A percentile compares a stretch with the other conserved stretches of the same genome.
phyloP scores from a whole-genome alignment of 2,113 vertebrate genomes.

The Toxostoma redivivum region DNA sequence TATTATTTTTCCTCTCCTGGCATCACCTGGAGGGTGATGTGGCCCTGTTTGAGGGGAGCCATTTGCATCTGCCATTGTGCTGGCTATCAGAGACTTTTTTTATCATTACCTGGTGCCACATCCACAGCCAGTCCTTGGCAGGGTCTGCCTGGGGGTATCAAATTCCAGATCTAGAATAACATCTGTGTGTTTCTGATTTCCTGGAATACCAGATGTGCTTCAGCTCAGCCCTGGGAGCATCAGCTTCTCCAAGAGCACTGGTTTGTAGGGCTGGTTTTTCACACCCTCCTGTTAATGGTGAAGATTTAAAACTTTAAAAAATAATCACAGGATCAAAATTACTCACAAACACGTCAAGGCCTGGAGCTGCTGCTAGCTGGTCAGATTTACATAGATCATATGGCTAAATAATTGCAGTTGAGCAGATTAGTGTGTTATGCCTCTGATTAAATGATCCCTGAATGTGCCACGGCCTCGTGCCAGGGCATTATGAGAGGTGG shows the following conservation, averaged over 20 bases:
- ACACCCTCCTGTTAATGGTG: neutral
- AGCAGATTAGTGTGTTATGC: slow-evolving; percentile 56
- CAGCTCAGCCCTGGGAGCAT: neutral
- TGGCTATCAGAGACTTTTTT: fast-evolving
- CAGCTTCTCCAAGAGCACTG: neutral
- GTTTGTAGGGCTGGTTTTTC: neutral
- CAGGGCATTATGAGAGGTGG: neutral
- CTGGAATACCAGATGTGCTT: neutral
- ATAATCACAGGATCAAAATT: slow-evolving; percentile 17
- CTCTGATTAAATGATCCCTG: slow-evolving; percentile 52
- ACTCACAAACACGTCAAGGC: neutral
- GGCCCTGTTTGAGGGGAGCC: neutral
- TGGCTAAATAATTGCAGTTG: slow-evolving; percentile 61
- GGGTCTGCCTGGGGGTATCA: neutral
- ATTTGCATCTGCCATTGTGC: fast-evolving
- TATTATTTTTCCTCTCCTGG: neutral
- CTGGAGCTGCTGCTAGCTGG: neutral
- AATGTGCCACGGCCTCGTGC: neutral
- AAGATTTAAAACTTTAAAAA: slow-evolving; percentile 25
- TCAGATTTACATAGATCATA: slow-evolving; percentile 49
- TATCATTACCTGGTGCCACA: fast-evolving
- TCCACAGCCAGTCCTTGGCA: fast-evolving
- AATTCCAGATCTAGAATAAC: neutral
- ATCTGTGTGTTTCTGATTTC: neutral
- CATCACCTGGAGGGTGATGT: neutral